Evolutionary conservation across 2,888 invertebrate species (phyloP), one percentile per base, ranked within the genome.

Genomic region (Diadromus collaris): DNA sequence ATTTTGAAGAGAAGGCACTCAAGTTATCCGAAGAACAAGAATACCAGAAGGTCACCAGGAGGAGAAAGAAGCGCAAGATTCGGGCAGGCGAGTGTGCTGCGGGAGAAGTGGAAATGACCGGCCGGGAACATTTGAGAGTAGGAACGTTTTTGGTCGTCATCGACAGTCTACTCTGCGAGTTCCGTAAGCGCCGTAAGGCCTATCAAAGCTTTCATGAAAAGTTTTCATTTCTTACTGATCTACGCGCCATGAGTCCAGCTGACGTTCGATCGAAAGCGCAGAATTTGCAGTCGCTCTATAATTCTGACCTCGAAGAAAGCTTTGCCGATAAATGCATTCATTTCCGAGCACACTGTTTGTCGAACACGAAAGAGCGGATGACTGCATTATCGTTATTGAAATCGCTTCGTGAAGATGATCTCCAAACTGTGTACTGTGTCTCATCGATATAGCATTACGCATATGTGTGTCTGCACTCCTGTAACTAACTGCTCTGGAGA

Each of bases 61-160:
- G 67, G 6, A 46, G 60, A 48, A 74, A 46, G 27, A 67, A 67
- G 27, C 1, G 34, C 4, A 56, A 41, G 21, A 63, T 54, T 9
- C 72, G 10, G 34, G 19, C 54, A 5, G 72, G 41, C 64, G 64
- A 72, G 54, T 61, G 34, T 70, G 21, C 38, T 10, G 44, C 24
- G 16, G 73, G 38, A 54, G 44, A 46, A 67, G 58, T 58, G 21
- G 56, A 68, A 38, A 68, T 68, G 58, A 68, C 48, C 48, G 68
- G 61, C 19, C 68, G 68, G 24, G 68, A 75, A 38, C 38, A 48
- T 54, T 48, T 68, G 29, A 48, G 75, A 75, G 68, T 75, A 34
- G 51, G 21, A 16, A 75, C 68, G 32, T 75, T 75, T 51, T 34
- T 58, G 6, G 68, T 41, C 27, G 29, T 72, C 32, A 63, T 44